Conservation (phyloP, 2,113 vertebrate genomes). For the Alligator mississippiensis region DNA sequence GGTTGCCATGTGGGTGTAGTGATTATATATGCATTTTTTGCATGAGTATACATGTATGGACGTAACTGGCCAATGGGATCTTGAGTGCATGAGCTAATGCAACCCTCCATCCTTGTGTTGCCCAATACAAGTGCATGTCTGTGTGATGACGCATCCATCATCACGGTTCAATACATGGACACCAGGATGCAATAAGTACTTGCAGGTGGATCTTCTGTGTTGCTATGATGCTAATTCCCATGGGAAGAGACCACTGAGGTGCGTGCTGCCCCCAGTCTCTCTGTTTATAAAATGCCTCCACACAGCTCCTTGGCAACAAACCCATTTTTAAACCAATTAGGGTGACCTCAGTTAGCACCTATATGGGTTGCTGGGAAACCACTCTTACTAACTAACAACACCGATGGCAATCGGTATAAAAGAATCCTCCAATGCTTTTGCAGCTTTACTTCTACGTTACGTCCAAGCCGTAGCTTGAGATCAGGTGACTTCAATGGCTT, state of each 20-base stretch:
- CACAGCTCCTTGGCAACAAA: constrained; percentile 65
- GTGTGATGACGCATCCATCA: rapidly evolving
- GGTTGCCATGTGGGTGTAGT: neutral
- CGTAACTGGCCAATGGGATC: neutral
- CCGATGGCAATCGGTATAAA: constrained; percentile 38
- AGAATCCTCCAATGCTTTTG: neutral
- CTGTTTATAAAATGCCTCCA: constrained; percentile 61
- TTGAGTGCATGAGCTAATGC: neutral
- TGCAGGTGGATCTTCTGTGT: neutral
- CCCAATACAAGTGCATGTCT: neutral
- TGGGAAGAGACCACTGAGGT: neutral
- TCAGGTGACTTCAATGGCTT: too few relatives aligned
- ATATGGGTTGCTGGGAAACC: constrained; percentile 47
- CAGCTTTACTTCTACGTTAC: neutral
- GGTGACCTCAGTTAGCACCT: constrained; percentile 51
- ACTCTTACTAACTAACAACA: neutral
- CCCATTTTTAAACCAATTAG: constrained; percentile 29
- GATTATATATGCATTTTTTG: neutral
- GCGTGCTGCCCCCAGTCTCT: neutral
- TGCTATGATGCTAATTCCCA: neutral
- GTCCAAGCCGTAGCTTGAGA: neutral
- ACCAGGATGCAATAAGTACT: rapidly evolving
- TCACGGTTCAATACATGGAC: neutral
- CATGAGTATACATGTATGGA: neutral
- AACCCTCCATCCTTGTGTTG: neutral